Evolutionary conservation across 2,888 invertebrate species (phyloP), one percentile per base, ranked within the genome.

Genomic region (Galerucella nymphaeae): DNA sequence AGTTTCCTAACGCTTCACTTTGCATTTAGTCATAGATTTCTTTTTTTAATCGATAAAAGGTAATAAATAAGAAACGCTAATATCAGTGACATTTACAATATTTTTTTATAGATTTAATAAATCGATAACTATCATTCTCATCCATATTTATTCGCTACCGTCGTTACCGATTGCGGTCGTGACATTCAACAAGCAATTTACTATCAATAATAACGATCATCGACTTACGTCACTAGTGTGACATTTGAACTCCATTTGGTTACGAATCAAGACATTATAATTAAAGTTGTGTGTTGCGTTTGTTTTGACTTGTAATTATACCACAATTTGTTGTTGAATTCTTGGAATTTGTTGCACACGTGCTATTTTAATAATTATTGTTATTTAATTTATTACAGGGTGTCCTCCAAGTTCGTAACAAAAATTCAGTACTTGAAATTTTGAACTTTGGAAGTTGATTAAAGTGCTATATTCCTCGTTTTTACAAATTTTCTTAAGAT

Each of bases 171-270:
- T 68, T 61, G 59, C 50, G 75, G 76, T 78, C 77, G 74, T 74
- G 78, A 78, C 78, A 77, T 78, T 79, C 77, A 78, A 78, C 78
- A 77, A 78, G 79, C 77, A 79, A 79, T 78, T 80, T 78, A 78
- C 75, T 78, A 80, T 78, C 79, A 79, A 79, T 79, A 79, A 81
- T 77, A 80, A 75, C 77, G 79, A 80, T 80, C 79, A 80, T 81
- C 80, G 81, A 81, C 81, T 81, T 80, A 81, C 81, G 81, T 81
- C 81, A 81, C 66, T 59, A 55, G 65, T 65, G 71, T 81, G 81
- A 81, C 81, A 78, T 80, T 81, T 81, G 80, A 81, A 79, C 81
- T 77, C 71, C 66, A 72, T 77, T 76, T 38, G 66, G 57, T 57
- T 72, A 58, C 42, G 30, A 65, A 53, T 66, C 62, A 66, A 66